phyloP scores from a whole-genome alignment of 2,113 vertebrate genomes.

The Myanophis thanlyinensis region DNA sequence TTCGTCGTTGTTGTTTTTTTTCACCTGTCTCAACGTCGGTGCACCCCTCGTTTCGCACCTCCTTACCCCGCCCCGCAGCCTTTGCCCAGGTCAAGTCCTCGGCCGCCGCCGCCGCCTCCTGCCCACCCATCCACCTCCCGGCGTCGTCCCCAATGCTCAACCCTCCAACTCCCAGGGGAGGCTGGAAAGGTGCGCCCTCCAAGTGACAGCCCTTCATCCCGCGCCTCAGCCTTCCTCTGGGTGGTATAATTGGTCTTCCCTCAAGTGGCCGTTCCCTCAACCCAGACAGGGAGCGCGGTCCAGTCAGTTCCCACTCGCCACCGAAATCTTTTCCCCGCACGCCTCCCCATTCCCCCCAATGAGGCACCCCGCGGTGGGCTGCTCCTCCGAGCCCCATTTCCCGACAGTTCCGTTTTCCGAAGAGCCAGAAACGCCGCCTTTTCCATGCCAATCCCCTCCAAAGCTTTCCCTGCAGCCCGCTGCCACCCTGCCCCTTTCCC shows the following conservation, averaged over 20 bases:
- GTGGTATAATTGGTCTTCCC: background rate
- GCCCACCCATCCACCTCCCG: background rate
- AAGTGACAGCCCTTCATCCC: background rate
- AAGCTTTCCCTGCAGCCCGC: background rate
- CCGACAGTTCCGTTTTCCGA: background rate
- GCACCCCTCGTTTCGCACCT: background rate
- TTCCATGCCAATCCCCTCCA: background rate
- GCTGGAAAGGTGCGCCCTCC: background rate
- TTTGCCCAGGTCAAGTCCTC: background rate
- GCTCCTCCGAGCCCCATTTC: background rate
- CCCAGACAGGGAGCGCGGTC: background rate
- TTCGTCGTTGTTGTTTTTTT: background rate
- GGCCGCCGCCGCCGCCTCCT: background rate
- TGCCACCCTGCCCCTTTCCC: background rate
- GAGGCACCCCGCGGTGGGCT: background rate
- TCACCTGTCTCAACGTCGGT: background rate
- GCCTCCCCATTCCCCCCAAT: background rate
- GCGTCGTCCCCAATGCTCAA: background rate
- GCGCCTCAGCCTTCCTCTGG: background rate
- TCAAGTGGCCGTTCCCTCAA: background rate
- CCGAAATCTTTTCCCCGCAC: background rate
- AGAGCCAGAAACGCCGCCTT: background rate
- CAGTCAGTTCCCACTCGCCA: background rate
- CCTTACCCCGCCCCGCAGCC: no score
- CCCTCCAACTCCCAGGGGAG: background rate